These are phyloP conservation scores for Synergus laeviventris DNA, from an alignment of 2,888 invertebrate species.

Conservation along the genomic window DNA sequence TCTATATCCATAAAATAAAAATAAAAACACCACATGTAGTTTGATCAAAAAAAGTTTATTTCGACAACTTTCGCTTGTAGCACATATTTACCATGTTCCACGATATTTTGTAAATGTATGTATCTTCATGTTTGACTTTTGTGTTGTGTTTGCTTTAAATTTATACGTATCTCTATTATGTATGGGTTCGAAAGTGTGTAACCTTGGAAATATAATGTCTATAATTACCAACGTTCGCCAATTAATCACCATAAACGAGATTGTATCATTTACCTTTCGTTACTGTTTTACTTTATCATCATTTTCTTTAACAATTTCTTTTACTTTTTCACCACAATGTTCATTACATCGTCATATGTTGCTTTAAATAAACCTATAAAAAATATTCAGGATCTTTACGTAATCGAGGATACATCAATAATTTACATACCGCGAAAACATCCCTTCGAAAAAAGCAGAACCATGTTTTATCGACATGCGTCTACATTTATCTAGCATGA, in stretches of 20 bases:
- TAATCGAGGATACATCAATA: not conserved
- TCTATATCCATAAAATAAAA: not conserved
- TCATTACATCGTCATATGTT: not conserved
- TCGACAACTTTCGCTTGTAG: slow-evolving; percentile 66
- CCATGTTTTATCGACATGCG: not conserved
- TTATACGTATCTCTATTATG: slow-evolving; percentile 51
- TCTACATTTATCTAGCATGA: not conserved
- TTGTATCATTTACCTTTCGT: slow-evolving; percentile 36
- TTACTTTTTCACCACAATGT: not conserved
- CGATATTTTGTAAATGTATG: slow-evolving; percentile 42
- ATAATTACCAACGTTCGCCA: slow-evolving; percentile 52
- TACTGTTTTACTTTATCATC: slow-evolving; percentile 6
- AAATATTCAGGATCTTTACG: not conserved
- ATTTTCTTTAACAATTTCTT: not conserved
- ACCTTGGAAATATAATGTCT: slow-evolving; percentile 63
- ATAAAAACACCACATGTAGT: slow-evolving; percentile 21
- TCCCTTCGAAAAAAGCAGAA: slow-evolving; percentile 14
- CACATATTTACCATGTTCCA: slow-evolving; percentile 61
- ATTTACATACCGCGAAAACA: slow-evolving; percentile 23
- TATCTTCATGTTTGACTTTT: slow-evolving; percentile 46
- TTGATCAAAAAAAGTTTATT: slow-evolving; percentile 68
- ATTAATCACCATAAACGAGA: slow-evolving; percentile 25
- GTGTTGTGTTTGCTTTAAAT: slow-evolving; percentile 41
- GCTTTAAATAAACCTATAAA: not conserved
- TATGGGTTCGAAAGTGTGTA: slow-evolving; percentile 61